These are phyloP conservation scores for Mamestra brassicae DNA, from an alignment of 2,888 invertebrate genomes.

Conservation along the genomic window DNA sequence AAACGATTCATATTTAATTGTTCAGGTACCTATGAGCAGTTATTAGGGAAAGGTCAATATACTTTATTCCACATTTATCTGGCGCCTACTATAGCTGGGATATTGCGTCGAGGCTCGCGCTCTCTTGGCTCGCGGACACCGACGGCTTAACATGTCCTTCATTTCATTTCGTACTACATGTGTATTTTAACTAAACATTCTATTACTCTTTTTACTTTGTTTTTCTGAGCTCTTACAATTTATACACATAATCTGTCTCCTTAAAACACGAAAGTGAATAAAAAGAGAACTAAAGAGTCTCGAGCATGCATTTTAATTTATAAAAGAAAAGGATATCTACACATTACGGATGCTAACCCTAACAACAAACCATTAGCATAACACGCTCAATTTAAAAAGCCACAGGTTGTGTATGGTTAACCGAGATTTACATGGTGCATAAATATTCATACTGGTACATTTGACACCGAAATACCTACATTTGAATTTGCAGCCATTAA, in stretches of 20 bases:
- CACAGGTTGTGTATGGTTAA: constrained; percentile 36
- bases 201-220: too few species aligned
- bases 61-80: too few species aligned
- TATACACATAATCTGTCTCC: neutral
- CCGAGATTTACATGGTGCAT: constrained; percentile 34
- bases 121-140: too few species aligned
- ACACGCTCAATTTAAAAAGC: constrained; percentile 41
- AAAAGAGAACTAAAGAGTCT: neutral
- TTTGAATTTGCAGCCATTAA: constrained; percentile 2
- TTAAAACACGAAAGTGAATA: neutral
- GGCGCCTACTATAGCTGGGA: too few species aligned
- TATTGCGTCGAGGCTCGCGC: too few species aligned
- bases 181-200: too few species aligned
- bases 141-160: too few species aligned
- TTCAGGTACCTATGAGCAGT: too few species aligned
- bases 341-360: constrained; percentile 28
- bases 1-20: too few species aligned
- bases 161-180: too few species aligned
- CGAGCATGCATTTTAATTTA: neutral
- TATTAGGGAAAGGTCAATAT: too few species aligned
- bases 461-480: constrained; percentile 24
- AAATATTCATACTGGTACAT: constrained; percentile 26
- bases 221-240: too few species aligned
- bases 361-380: constrained; percentile 44
- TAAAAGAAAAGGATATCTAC: neutral